These are phyloP conservation scores for Philhelius pedissequus DNA, from an alignment of 2,888 invertebrate species.

Conservation along the genomic window DNA sequence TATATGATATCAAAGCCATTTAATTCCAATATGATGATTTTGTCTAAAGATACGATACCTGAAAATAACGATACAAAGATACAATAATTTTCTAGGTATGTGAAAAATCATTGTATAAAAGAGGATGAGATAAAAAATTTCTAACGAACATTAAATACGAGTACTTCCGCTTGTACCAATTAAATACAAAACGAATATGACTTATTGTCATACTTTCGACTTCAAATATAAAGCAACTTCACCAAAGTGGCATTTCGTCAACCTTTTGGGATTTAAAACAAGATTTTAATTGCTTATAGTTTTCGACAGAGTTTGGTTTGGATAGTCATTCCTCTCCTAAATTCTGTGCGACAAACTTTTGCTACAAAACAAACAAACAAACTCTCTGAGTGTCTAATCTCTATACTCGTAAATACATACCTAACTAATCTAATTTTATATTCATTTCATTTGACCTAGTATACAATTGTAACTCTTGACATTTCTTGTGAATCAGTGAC, in stretches of 20 bases:
- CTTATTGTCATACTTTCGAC: too few relatives aligned
- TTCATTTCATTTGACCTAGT: constrained; percentile 47
- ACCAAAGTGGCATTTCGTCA: not conserved
- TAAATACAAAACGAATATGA: not conserved
- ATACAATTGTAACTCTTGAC: not conserved
- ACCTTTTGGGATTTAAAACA: constrained; percentile 21
- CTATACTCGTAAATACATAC: too few relatives aligned
- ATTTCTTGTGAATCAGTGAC: constrained; percentile 33
- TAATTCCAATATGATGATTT: not conserved
- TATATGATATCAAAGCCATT: not conserved
- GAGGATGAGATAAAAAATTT: not conserved
- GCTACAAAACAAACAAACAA: not conserved
- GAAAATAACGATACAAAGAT: not conserved
- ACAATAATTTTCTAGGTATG: not conserved
- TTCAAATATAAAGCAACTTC: not conserved
- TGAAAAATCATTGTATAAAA: not conserved
- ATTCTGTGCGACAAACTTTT: not conserved
- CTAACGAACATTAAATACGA: not conserved
- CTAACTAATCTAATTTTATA: constrained; percentile 29
- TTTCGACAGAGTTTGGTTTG: not conserved
- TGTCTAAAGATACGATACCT: not conserved
- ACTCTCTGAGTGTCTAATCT: too few relatives aligned
- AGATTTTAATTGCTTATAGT: not conserved
- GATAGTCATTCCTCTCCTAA: not conserved
- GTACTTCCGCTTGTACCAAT: not conserved